These are phyloP conservation scores for Nansenia antarctica DNA, from an alignment of 2,113 vertebrate species.

Conservation along the genomic window DNA sequence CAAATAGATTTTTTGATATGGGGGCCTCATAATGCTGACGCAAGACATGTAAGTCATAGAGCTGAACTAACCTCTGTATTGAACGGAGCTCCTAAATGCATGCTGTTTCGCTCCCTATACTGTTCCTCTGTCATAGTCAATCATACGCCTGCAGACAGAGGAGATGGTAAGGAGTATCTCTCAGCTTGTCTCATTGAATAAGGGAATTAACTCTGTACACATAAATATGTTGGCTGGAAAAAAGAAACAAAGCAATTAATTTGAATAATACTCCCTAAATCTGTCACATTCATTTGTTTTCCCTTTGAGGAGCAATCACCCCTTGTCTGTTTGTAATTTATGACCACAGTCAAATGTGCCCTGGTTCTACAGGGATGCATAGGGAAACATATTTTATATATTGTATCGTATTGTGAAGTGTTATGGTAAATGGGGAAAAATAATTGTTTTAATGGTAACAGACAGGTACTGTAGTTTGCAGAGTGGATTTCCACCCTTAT, in stretches of 20 bases:
- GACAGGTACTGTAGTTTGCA: conserved; percentile 64
- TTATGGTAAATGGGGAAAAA: conserved; percentile 64
- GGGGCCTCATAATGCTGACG: conserved; percentile 14
- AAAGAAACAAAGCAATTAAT: conserved; percentile 59
- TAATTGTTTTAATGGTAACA: conserved; percentile 65
- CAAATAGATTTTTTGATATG: conserved; percentile 18
- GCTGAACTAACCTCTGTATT: conserved; percentile 26
- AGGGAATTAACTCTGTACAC: conserved; percentile 62
- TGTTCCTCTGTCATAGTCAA: conserved; percentile 56
- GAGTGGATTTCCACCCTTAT: conserved; percentile 58
- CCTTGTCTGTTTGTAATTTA: conserved; percentile 59
- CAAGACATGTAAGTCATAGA: neutral
- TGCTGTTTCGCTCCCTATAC: conserved; percentile 31
- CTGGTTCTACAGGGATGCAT: conserved; percentile 32
- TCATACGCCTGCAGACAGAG: conserved; percentile 56
- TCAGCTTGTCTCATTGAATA: conserved; percentile 48
- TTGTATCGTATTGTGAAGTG: conserved; percentile 59
- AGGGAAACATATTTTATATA: conserved; percentile 52
- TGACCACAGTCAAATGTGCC: conserved; percentile 38
- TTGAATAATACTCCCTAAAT: conserved; percentile 60
- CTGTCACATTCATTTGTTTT: conserved; percentile 59
- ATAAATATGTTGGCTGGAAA: conserved; percentile 58
- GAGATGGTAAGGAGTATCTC: conserved; percentile 48
- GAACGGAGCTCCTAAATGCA: conserved; percentile 5
- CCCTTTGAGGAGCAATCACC: conserved; percentile 56